Evolutionary conservation across 2,113 vertebrate species (phyloP), one percentile per base, ranked within the genome.

Genomic region (Turdus rufiventris): DNA sequence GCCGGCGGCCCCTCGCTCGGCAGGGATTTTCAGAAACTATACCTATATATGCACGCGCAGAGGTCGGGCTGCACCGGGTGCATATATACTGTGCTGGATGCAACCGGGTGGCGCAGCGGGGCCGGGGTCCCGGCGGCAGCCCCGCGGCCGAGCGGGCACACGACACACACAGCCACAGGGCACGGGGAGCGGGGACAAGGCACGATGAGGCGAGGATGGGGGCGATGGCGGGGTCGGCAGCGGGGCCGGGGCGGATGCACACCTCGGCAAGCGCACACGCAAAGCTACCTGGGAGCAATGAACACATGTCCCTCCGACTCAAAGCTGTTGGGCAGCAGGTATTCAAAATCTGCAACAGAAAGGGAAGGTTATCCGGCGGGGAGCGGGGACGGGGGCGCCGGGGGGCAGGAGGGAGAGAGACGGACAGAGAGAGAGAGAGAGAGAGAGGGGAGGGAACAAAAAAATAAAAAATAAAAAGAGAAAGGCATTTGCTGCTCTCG

Each of bases 331-430:
- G 99, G 99, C 98, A 99, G 99, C 98, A 99, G 99, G 98, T 98
- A 99, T 98, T 99, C 99, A 99, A 99, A 99, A 99, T 99, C 99
- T 99, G 99, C 98, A 99, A 99, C 98, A 99, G 99, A 99, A 99
- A 99, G 96, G 98, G 98, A 98, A 98, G 98, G 98, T 99, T 99
- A 99, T 98, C 98, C 81, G 97, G 98, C 95, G 96, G 97, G 95
- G 96, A 97, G 85, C 66, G 76, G 72, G 63, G 93, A 97, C 42
- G 23, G 80, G 65, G 81, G 25, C 0, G 85, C n/a, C 4, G 65
- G 85, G 97, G 96, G 96, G 95, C 96, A 94, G 96, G 94, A 96
- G 91, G 95, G 98, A 98, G 92, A 96, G 96, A 96, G 97, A 96
- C 96, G 95, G 89, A 90, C 61, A 95, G 97, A 97, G 89, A 87